These are phyloP conservation scores for Rhinoraja longicauda DNA, from an alignment of 2,797 vertebrate genomes.

Conservation along the genomic window DNA sequence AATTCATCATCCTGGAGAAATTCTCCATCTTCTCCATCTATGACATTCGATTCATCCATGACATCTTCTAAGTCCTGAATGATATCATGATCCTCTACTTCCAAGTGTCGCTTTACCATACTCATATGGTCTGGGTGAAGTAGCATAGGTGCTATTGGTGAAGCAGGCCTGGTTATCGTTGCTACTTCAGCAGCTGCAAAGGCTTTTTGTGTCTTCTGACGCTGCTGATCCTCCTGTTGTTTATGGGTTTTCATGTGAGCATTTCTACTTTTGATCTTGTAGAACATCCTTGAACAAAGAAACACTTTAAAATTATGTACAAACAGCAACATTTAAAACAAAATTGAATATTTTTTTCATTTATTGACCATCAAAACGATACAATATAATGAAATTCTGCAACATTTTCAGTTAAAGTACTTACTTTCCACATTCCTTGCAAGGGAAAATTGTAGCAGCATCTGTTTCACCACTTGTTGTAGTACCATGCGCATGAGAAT, in stretches of 20 bases:
- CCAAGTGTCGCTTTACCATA: slow-evolving; percentile 60
- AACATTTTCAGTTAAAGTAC: slow-evolving; percentile 41
- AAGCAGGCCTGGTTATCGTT: slow-evolving; percentile 59
- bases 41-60: slow-evolving; percentile 62
- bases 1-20: slow-evolving; percentile 65
- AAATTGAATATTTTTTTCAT: not conserved
- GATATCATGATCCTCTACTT: slow-evolving; percentile 56
- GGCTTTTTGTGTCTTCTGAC: slow-evolving; percentile 66
- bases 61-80: slow-evolving; percentile 64
- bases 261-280: slow-evolving; percentile 81
- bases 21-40: slow-evolving; percentile 62
- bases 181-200: slow-evolving; percentile 63
- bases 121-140: slow-evolving; percentile 64
- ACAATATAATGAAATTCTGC: not conserved
- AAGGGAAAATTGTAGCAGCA: slow-evolving; percentile 69
- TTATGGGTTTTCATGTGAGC: slow-evolving; percentile 82
- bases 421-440: slow-evolving; percentile 78
- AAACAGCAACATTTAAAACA: not conserved
- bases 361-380: not conserved
- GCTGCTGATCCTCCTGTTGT: slow-evolving; percentile 69
- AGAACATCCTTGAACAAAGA: slow-evolving; percentile 64
- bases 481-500: slow-evolving; percentile 72
- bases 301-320: not conserved
- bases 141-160: slow-evolving; percentile 52
- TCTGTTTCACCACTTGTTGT: slow-evolving; percentile 73